phyloP scores from a whole-genome alignment of 2,888 invertebrate genomes.

The Amorpha juglandis region DNA sequence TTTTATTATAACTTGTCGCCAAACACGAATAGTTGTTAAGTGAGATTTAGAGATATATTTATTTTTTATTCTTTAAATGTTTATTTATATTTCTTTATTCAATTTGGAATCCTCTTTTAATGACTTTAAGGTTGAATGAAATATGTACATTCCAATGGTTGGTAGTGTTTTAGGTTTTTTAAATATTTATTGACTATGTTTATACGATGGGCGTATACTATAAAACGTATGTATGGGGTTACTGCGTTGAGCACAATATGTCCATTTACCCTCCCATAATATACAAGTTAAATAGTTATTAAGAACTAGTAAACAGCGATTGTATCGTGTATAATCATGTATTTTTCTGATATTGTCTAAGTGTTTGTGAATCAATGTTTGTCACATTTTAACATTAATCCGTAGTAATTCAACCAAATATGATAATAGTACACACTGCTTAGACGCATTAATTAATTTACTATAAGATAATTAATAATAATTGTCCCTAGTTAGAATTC shows the following conservation, averaged over 20 bases:
- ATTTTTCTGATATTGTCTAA: slow-evolving; percentile 11
- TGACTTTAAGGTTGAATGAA: not conserved
- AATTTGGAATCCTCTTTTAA: not conserved
- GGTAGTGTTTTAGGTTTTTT: not conserved
- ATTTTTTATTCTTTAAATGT: not conserved
- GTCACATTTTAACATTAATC: not conserved
- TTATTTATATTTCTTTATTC: slow-evolving; percentile 1
- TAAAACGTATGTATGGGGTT: not conserved
- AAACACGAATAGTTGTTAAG: slow-evolving; percentile 40
- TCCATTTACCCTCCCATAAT: not conserved
- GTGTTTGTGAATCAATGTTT: not conserved
- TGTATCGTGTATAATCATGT: slow-evolving; percentile 7
- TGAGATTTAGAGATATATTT: not conserved
- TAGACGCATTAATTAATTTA: not conserved
- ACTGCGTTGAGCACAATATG: slow-evolving; percentile 2
- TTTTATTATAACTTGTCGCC: slow-evolving; percentile 34
- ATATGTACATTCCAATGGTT: slow-evolving; percentile 18
- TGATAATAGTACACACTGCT: not conserved
- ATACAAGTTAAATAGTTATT: not conserved
- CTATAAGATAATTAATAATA: not conserved
- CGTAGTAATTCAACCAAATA: not conserved
- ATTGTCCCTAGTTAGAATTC: not conserved
- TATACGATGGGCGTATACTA: not conserved
- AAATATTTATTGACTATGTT: not conserved
- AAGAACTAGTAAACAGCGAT: not conserved